These are phyloP conservation scores for Nycticryphes semicollaris DNA, from an alignment of 2,113 vertebrate species.

Conservation along the genomic window DNA sequence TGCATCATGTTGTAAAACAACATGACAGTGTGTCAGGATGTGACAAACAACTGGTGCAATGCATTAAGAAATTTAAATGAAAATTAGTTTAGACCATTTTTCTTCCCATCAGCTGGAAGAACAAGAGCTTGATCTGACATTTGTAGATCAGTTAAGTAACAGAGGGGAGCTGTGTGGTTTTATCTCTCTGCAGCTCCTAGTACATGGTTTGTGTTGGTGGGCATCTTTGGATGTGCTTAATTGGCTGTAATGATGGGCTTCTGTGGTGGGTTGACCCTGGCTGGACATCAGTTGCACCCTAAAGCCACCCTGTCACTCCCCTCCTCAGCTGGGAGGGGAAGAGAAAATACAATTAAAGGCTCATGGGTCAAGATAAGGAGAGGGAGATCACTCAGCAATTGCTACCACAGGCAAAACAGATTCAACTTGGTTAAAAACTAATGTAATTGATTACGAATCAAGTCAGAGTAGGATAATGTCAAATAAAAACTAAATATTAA, in stretches of 20 bases:
- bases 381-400: not conserved
- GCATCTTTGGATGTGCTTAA: not conserved
- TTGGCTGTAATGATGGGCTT: not conserved
- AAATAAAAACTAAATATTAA: not conserved
- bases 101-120: conserved; percentile 47
- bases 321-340: not conserved
- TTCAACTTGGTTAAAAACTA: not conserved
- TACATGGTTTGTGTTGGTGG: not conserved
- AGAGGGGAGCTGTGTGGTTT: not conserved
- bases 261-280: not conserved
- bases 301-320: not conserved
- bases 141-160: conserved; percentile 20
- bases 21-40: conserved; percentile 14
- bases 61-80: conserved; percentile 64
- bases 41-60: conserved; percentile 37
- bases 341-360: not conserved
- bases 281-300: not conserved
- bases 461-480: not conserved
- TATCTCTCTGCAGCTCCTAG: not conserved
- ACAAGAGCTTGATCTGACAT: not conserved
- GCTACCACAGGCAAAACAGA: not conserved
- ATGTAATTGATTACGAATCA: not conserved
- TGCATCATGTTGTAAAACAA: conserved; percentile 42
- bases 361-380: not conserved
- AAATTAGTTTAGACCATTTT: conserved; percentile 42